These are phyloP conservation scores for Platichthys flesus DNA, from an alignment of 2,113 vertebrate genomes.

Conservation along the genomic window DNA sequence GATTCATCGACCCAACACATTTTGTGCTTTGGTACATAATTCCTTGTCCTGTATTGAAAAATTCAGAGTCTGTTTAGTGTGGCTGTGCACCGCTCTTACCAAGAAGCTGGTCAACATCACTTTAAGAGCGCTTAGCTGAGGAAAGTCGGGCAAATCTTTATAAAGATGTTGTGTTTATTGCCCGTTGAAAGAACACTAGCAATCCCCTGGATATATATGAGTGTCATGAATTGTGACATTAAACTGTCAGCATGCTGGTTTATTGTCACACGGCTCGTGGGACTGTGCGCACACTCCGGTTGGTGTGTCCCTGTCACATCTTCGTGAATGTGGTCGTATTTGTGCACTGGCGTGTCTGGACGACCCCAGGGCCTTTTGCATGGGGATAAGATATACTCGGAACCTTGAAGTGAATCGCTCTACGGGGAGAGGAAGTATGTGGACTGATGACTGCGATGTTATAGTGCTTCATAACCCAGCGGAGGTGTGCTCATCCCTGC, in stretches of 20 bases:
- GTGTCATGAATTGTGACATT: constrained; percentile 73
- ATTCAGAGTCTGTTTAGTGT: constrained; percentile 28
- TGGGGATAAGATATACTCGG: neutral
- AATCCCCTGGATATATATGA: constrained; percentile 57
- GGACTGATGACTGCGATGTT: constrained; percentile 49
- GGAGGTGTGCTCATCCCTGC: constrained; percentile 45
- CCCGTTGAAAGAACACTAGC: constrained; percentile 48
- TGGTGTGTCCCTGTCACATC: constrained; percentile 23
- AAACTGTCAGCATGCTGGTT: constrained; percentile 65
- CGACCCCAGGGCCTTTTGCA: neutral
- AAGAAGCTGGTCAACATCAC: constrained; percentile 20
- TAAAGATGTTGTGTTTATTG: constrained; percentile 53
- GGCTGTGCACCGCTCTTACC: neutral
- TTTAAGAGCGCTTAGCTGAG: constrained; percentile 40
- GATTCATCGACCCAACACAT: neutral
- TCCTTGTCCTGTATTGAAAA: constrained; percentile 38
- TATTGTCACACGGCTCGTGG: constrained; percentile 15
- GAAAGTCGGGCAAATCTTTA: constrained; percentile 44
- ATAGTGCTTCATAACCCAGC: constrained; percentile 65
- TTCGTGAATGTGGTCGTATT: constrained; percentile 3
- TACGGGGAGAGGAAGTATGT: constrained; percentile 9
- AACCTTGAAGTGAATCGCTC: constrained; percentile 10
- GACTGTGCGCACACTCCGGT: neutral
- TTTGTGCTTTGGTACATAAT: constrained; percentile 7
- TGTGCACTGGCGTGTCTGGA: constrained; percentile 8